A percentile compares a stretch with the other conserved stretches of the same genome.
These are phyloP conservation scores for Lonchura striata DNA, from an alignment of 2,113 vertebrate species.

Conservation along the genomic window DNA sequence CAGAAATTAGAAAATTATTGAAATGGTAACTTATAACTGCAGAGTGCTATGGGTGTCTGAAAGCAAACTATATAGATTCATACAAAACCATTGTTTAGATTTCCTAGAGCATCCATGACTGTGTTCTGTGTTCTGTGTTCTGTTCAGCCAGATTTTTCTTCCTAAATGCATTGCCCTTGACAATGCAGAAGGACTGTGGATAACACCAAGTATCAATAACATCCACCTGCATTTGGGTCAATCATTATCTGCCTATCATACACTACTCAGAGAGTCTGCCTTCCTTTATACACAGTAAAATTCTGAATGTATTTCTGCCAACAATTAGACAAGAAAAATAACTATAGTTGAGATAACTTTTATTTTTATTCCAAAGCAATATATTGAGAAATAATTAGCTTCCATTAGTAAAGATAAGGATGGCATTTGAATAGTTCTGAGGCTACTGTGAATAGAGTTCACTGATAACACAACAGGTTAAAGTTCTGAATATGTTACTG, in stretches of 20 bases:
- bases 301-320: neutral
- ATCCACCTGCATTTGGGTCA: neutral
- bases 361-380: neutral
- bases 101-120: neutral
- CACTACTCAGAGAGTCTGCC: neutral
- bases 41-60: neutral
- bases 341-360: neutral
- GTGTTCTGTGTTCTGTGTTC: neutral
- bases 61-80: neutral
- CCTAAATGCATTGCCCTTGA: neutral
- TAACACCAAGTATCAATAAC: neutral
- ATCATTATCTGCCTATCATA: neutral
- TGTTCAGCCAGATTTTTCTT: neutral
- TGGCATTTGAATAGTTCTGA: neutral
- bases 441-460: neutral
- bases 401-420: neutral
- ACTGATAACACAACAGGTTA: neutral
- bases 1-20: neutral
- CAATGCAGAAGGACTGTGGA: neutral
- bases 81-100: neutral
- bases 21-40: neutral
- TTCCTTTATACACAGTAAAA: neutral
- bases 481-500: neutral
- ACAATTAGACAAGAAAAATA: neutral
- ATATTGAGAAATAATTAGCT: neutral